Percentiles rank a stretch among this genome's conserved stretches.
Conservation (phyloP, 2,113 vertebrate species). For the Oncorhynchus kisutch region DNA sequence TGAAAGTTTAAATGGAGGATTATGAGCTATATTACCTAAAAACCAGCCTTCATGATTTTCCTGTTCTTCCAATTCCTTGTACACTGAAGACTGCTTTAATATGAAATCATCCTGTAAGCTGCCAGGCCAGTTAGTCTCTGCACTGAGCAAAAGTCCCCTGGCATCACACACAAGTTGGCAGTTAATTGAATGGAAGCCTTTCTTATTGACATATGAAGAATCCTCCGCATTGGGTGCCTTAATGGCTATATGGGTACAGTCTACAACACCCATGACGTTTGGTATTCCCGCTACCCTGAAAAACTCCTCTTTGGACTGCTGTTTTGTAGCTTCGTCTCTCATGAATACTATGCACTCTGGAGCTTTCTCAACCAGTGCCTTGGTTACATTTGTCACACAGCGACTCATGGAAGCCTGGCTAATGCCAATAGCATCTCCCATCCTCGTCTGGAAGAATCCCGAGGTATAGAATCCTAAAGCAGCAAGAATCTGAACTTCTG, state of each 20-base stretch:
- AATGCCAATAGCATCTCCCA: slow-evolving; percentile 95
- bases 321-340: slow-evolving; percentile 75
- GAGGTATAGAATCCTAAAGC: slow-evolving; percentile 97
- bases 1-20: background rate
- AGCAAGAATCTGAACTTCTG: slow-evolving; percentile 93
- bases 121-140: slow-evolving; percentile 90
- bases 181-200: slow-evolving; percentile 92
- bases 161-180: slow-evolving; percentile 91
- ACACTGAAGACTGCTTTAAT: slow-evolving; percentile 81
- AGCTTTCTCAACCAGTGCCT: slow-evolving; percentile 88
- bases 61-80: slow-evolving; percentile 75
- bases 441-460: slow-evolving; percentile 93
- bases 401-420: slow-evolving; percentile 98
- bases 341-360: slow-evolving; percentile 83
- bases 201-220: slow-evolving; percentile 88
- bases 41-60: slow-evolving; percentile 84
- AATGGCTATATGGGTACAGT: slow-evolving; percentile 90
- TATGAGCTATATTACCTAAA: slow-evolving; percentile 79
- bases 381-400: slow-evolving; percentile 93
- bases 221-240: slow-evolving; percentile 95
- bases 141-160: slow-evolving; percentile 84
- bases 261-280: slow-evolving; percentile 86
- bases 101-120: slow-evolving; percentile 79
- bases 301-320: slow-evolving; percentile 86
- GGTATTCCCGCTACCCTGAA: slow-evolving; percentile 88